phyloP scores from a whole-genome alignment of 2,113 vertebrate genomes.

The Nesoenas mayeri region DNA sequence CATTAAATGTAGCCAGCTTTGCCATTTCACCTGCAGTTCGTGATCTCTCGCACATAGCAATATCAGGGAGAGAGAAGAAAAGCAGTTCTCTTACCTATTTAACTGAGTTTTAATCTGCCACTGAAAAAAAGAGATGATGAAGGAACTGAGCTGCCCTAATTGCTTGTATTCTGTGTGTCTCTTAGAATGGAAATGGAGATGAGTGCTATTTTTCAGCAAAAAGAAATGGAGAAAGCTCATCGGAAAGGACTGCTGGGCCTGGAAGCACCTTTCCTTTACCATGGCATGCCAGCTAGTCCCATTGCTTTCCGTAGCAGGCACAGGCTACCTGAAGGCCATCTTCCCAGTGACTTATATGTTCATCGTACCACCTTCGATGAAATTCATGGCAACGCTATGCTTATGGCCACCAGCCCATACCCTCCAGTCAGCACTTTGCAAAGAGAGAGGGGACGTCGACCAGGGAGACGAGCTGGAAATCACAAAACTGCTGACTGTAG shows the following conservation, averaged over 20 bases:
- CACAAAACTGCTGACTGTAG: constrained; percentile 80
- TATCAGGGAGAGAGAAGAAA: background rate
- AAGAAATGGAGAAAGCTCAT: constrained; percentile 89
- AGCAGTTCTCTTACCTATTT: background rate
- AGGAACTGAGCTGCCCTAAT: background rate
- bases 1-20: background rate
- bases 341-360: constrained; percentile 78
- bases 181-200: constrained; percentile 88
- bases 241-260: constrained; percentile 84
- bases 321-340: constrained; percentile 80
- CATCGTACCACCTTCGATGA: constrained; percentile 83
- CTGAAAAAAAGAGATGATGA: background rate
- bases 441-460: constrained; percentile 82
- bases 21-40: background rate
- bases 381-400: constrained; percentile 82
- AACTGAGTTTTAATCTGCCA: background rate
- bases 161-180: background rate
- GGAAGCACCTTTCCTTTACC: constrained; percentile 83
- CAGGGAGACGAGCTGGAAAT: constrained; percentile 77
- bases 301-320: constrained; percentile 83
- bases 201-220: constrained; percentile 92
- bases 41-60: background rate
- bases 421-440: constrained; percentile 82
- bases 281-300: constrained; percentile 74
- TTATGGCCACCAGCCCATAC: constrained; percentile 83